These are phyloP conservation scores for Amphipyra tragopoginis DNA, from an alignment of 2,888 invertebrate species.

Conservation along the genomic window DNA sequence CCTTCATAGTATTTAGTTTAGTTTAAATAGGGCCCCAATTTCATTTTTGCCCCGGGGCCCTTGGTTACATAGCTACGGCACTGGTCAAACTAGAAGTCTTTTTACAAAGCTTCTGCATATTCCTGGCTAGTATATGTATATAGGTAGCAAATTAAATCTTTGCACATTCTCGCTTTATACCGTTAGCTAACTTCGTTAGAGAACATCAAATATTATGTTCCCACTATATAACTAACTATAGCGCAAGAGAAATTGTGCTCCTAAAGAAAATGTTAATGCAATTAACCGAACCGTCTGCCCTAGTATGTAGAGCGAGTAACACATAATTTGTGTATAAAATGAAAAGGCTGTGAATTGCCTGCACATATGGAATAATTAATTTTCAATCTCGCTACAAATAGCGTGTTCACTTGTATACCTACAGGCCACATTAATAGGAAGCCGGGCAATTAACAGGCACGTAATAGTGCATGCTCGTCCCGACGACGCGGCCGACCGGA, in stretches of 20 bases:
- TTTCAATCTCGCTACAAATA: constrained; percentile 42
- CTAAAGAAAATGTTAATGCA: constrained; percentile 42
- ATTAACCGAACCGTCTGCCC: constrained; percentile 38
- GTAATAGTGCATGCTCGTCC: constrained; percentile 70
- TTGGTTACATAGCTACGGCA: too few species aligned
- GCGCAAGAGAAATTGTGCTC: constrained; percentile 24
- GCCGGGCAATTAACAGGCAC: constrained; percentile 68
- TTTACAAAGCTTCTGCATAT: constrained; percentile 12
- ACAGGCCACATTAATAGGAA: constrained; percentile 63
- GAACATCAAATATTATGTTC: constrained; percentile 13
- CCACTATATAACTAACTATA: constrained; percentile 7
- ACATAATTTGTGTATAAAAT: constrained; percentile 7
- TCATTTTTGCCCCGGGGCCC: too few species aligned
- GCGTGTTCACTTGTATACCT: constrained; percentile 52
- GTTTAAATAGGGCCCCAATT: too few species aligned
- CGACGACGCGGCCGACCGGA: constrained; percentile 74
- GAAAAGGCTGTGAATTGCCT: constrained; percentile 11
- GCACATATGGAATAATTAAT: constrained; percentile 28
- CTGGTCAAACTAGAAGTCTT: constrained; percentile 4
- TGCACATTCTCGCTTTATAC: constrained; percentile 19
- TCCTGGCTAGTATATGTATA: constrained; percentile 13
- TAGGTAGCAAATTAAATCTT: constrained; percentile 27
- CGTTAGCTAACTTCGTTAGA: constrained; percentile 35
- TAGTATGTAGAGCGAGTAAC: neutral
- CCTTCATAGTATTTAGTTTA: too few species aligned